Percentiles rank a stretch among this genome's conserved stretches.
Evolutionary conservation across 1,140 invertebrate species (phyloP).

Genomic region (Sarcophaga bullata): DNA sequence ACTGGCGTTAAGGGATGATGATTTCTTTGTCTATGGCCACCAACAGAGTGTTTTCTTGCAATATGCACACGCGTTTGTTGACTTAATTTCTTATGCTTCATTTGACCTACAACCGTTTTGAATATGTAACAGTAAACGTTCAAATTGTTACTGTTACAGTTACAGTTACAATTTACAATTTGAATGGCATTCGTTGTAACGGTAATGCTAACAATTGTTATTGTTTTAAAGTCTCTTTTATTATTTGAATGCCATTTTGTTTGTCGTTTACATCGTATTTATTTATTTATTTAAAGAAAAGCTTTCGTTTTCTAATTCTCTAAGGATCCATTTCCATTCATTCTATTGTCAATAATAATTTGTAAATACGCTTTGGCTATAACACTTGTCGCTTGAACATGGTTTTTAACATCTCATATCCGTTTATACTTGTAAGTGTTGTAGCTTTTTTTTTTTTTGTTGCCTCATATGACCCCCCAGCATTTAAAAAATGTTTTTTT

Average conservation of each 20-base stretch:
- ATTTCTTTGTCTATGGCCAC: background rate
- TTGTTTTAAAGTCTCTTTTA: background rate
- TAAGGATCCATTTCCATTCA: background rate
- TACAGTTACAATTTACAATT: background rate
- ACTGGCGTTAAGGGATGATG: background rate
- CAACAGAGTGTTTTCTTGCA: background rate
- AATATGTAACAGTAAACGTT: background rate
- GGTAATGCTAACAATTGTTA: background rate
- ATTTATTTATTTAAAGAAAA: background rate
- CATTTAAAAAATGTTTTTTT: background rate
- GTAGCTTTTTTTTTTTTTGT: background rate
- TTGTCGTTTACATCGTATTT: background rate
- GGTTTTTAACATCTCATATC: conserved; percentile 29
- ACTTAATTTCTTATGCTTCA: conserved; percentile 35
- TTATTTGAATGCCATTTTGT: background rate
- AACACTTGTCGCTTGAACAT: background rate
- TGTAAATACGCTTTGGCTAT: background rate
- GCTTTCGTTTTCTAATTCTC: conserved; percentile 26
- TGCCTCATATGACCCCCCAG: background rate
- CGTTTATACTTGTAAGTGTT: conserved; percentile 30
- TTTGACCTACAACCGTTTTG: conserved; percentile 9
- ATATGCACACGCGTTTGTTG: background rate
- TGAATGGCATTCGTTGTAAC: background rate
- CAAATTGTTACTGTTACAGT: no score
- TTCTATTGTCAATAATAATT: background rate